A percentile compares a stretch with the other conserved stretches of the same genome.
Evolutionary conservation across 1,140 invertebrate species (phyloP).

Genomic region (Neodiprion pinetum): DNA sequence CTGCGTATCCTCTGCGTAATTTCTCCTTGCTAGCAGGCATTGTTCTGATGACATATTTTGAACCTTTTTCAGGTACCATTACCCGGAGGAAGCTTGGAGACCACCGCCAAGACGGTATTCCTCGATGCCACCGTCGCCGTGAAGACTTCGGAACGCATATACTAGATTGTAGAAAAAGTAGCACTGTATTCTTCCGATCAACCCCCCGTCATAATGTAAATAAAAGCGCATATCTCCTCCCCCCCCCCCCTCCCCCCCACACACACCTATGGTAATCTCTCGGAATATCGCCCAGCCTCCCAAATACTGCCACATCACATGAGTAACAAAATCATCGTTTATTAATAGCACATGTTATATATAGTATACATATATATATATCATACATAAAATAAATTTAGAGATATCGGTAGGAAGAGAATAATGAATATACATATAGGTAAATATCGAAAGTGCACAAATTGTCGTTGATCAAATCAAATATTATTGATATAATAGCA

Average conservation of each 20-base stretch:
- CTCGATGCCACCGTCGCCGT: constrained; percentile 24
- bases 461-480: neutral
- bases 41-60: no score
- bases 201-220: constrained; percentile 2
- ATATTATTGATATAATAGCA: neutral
- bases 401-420: neutral
- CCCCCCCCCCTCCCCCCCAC: no score
- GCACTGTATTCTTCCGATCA: no score
- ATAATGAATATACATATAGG: neutral
- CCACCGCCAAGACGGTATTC: constrained; percentile 14
- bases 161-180: no score
- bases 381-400: no score
- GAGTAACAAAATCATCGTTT: neutral
- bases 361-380: no score
- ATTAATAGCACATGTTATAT: no score
- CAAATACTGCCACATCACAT: neutral
- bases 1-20: no score
- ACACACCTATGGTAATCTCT: no score
- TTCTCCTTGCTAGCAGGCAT: no score
- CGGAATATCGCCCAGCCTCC: neutral
- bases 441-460: neutral
- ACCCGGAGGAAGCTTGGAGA: constrained; percentile 27
- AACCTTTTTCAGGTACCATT: constrained; percentile 41
- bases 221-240: neutral
- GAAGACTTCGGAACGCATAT: neutral